Conservation (phyloP, 2,113 vertebrate species). For the Hippocampus abdominalis region DNA sequence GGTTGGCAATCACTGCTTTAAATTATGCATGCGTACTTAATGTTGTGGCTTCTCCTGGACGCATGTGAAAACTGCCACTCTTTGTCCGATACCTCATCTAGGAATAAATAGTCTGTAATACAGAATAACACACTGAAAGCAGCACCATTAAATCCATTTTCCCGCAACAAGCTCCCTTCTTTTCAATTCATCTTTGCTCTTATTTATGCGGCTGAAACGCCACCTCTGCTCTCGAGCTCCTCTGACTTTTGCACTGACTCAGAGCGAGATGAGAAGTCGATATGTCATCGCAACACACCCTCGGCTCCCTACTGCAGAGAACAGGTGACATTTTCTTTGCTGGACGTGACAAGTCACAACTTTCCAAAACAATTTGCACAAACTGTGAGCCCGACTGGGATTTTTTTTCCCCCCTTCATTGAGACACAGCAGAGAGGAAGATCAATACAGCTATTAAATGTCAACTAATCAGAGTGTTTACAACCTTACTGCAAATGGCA, state of each 20-base stretch:
- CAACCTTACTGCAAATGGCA: not conserved
- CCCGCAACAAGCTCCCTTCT: constrained; percentile 6
- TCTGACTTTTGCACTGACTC: constrained; percentile 2
- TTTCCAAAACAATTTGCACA: constrained; percentile 1
- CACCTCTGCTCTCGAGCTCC: constrained; percentile 5
- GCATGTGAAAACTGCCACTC: not conserved
- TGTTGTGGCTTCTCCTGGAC: too few species aligned
- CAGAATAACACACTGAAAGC: not conserved
- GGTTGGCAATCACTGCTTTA: too few species aligned
- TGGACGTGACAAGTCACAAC: not conserved
- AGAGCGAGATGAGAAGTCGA: constrained; percentile 6
- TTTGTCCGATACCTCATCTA: not conserved
- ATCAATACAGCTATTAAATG: constrained; percentile 11
- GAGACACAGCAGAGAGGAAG: not conserved
- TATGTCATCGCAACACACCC: constrained; percentile 9
- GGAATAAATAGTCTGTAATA: not conserved
- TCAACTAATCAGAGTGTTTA: constrained; percentile 6
- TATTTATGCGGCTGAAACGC: constrained; percentile 12
- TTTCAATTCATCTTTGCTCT: constrained; percentile 18
- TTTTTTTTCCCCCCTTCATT: not conserved
- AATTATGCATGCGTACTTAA: too few species aligned
- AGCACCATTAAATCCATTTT: not conserved
- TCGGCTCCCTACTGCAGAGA: constrained; percentile 3
- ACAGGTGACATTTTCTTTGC: not conserved
- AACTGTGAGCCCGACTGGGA: not conserved